These are phyloP conservation scores for Dallia pectoralis DNA, from an alignment of 2,797 vertebrate species.

Conservation along the genomic window DNA sequence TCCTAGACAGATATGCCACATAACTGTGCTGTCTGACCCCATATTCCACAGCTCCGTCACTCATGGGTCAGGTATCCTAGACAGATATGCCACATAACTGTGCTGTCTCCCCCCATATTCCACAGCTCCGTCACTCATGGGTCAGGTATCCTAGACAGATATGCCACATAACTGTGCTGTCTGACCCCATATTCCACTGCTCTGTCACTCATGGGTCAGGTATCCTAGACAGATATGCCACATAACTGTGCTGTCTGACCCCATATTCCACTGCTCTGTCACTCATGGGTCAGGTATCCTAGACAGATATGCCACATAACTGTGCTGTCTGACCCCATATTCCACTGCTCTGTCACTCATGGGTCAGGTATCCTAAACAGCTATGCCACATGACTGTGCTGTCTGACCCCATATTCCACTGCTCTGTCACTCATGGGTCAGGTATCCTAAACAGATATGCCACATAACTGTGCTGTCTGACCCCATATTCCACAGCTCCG, in stretches of 20 bases:
- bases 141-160: slow-evolving; percentile 10
- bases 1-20: slow-evolving; percentile 6
- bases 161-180: not conserved
- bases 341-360: not conserved
- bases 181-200: not conserved
- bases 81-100: not conserved
- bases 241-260: not conserved
- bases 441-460: slow-evolving; percentile 7
- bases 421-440: not conserved
- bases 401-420: not conserved
- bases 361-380: slow-evolving; percentile 4
- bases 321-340: not conserved
- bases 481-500: not conserved
- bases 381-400: not conserved
- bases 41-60: not conserved
- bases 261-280: not conserved
- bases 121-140: not conserved
- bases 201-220: not conserved
- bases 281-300: not conserved
- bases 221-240: slow-evolving; percentile 7
- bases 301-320: slow-evolving; percentile 3
- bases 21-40: not conserved
- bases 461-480: not conserved
- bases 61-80: slow-evolving; percentile 3
- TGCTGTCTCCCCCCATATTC: not conserved